Conservation (phyloP, 92 coral and sea anemone genomes). For the Zoanthus sansibaricus region DNA sequence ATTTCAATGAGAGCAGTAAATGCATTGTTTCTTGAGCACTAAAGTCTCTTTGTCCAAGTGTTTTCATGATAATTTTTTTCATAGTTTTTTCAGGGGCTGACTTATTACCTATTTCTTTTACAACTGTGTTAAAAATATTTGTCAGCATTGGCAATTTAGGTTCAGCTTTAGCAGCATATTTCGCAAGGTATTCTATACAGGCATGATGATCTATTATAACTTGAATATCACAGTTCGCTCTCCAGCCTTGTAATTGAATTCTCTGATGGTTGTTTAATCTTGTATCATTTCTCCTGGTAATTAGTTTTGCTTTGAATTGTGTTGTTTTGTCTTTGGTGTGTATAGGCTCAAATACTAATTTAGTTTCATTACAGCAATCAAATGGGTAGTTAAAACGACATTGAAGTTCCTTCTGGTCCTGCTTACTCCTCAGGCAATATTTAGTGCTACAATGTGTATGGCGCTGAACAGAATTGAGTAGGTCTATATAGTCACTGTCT, state of each 20-base stretch:
- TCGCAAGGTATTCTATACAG: constrained; percentile 52
- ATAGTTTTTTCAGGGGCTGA: constrained; percentile 47
- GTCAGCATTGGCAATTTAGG: constrained; percentile 49
- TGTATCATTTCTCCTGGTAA: constrained; percentile 55
- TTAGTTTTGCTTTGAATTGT: constrained; percentile 62
- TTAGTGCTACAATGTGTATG: constrained; percentile 69
- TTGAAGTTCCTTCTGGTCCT: constrained; percentile 29
- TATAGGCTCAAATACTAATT: constrained; percentile 55
- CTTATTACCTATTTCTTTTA: constrained; percentile 22
- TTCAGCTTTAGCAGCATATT: constrained; percentile 60
- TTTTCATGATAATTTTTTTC: constrained; percentile 31
- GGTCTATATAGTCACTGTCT: constrained; percentile 55
- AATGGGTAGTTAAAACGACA: constrained; percentile 54
- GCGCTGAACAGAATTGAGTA: constrained; percentile 65
- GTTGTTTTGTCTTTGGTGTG: constrained; percentile 48
- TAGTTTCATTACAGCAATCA: constrained; percentile 44
- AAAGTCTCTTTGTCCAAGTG: constrained; percentile 8
- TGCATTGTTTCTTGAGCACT: constrained; percentile 53
- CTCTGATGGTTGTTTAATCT: constrained; percentile 58
- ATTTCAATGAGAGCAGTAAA: constrained; percentile 23
- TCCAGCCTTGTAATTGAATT: neutral
- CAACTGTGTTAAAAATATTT: constrained; percentile 43
- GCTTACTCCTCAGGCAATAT: constrained; percentile 57
- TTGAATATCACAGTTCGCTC: constrained; percentile 8
- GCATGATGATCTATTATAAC: constrained; percentile 6